Evolutionary conservation across 2,113 vertebrate genomes (phyloP).

Genomic region (Entelurus aequoreus): DNA sequence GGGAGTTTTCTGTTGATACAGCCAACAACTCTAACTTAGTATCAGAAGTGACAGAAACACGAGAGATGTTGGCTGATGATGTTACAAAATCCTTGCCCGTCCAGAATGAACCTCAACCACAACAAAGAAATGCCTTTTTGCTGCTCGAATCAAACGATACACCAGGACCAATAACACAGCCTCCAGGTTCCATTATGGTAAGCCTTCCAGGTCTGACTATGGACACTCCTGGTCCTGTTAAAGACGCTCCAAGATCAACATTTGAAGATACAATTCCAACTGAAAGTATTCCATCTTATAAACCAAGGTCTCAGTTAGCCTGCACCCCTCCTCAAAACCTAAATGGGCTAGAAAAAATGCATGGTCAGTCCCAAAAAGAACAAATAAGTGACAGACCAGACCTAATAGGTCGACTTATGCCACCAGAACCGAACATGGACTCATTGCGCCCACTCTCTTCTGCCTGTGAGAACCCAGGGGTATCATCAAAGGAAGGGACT

Average conservation of each 20-base stretch:
- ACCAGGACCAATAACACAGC: conserved; percentile 49
- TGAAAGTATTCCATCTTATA: conserved; percentile 17
- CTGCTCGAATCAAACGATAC: conserved; percentile 4
- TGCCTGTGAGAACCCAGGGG: conserved; percentile 47
- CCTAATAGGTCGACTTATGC: conserved; percentile 45
- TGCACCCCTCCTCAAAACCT: conserved; percentile 48
- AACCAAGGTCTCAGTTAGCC: conserved; percentile 9
- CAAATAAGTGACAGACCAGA: conserved; percentile 41
- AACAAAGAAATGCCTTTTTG: conserved; percentile 14
- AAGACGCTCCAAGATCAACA: conserved; percentile 20
- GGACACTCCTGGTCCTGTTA: conserved; percentile 43
- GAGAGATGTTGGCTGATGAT: conserved; percentile 18
- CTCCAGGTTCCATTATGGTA: conserved; percentile 39
- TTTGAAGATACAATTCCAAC: not conserved
- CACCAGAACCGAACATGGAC: conserved; percentile 25
- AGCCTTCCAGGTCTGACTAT: conserved; percentile 21
- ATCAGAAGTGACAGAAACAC: conserved; percentile 30
- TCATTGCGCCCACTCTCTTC: conserved; percentile 23
- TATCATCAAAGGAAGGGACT: conserved; percentile 11
- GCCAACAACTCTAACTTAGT: conserved; percentile 12
- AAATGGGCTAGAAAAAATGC: conserved; percentile 51
- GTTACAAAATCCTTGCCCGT: conserved; percentile 15
- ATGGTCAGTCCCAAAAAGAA: conserved; percentile 26
- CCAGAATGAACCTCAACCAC: conserved; percentile 43
- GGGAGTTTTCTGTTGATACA: conserved; percentile 30